Percentiles rank a stretch among this genome's conserved stretches.
These are phyloP conservation scores for Drosophila kanekoi DNA, from an alignment of 2,888 invertebrate genomes.

Conservation along the genomic window DNA sequence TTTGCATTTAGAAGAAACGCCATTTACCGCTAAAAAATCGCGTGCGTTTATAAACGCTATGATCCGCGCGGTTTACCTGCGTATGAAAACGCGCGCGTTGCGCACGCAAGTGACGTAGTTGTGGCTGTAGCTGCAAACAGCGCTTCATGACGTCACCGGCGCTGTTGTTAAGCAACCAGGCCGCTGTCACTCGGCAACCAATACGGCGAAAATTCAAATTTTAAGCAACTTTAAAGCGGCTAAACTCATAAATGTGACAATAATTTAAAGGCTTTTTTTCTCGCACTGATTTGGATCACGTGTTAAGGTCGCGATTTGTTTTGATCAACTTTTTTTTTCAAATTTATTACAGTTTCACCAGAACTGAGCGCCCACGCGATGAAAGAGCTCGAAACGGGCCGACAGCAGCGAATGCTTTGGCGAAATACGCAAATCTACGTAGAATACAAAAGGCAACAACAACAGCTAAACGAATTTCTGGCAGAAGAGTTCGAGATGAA, in stretches of 20 bases:
- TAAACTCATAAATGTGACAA: slow-evolving; percentile 45
- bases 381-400: slow-evolving; percentile 30
- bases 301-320: slow-evolving; percentile 39
- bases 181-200: slow-evolving; percentile 19
- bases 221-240: slow-evolving; percentile 34
- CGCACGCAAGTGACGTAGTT: slow-evolving; percentile 18
- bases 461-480: not conserved
- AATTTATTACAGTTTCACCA: slow-evolving; percentile 25
- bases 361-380: slow-evolving; percentile 47
- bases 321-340: slow-evolving; percentile 8
- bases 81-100: slow-evolving; percentile 31
- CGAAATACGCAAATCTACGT: slow-evolving; percentile 14
- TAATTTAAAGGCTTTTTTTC: slow-evolving; percentile 14
- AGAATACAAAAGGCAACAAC: slow-evolving; percentile 1
- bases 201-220: slow-evolving; percentile 28
- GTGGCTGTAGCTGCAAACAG: slow-evolving; percentile 29
- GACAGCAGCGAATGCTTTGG: slow-evolving; percentile 40
- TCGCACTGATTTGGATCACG: slow-evolving; percentile 36
- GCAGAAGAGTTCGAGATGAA: slow-evolving; percentile 29
- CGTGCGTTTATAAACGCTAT: slow-evolving; percentile 21
- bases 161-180: slow-evolving; percentile 5
- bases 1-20: no score
- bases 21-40: not conserved
- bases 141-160: slow-evolving; percentile 40
- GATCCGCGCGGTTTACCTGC: slow-evolving; percentile 55